Evolutionary conservation across 2,888 invertebrate species (phyloP).

Genomic region (Blastobasis lacticolella): DNA sequence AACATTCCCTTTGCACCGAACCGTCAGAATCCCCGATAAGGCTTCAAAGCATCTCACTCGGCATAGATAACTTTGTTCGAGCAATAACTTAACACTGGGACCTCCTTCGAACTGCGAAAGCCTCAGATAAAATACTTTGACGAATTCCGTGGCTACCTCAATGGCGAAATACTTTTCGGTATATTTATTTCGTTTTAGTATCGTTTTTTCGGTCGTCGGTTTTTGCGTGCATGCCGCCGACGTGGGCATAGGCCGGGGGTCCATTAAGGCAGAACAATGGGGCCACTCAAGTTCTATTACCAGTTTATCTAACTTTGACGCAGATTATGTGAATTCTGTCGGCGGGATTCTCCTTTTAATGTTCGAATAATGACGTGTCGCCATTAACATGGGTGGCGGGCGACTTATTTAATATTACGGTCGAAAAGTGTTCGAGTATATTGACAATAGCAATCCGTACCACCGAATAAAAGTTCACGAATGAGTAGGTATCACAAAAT

Average conservation of each 20-base stretch:
- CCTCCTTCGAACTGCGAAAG: slow-evolving; percentile 66
- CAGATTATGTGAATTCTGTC: slow-evolving; percentile 62
- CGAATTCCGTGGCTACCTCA: slow-evolving; percentile 61
- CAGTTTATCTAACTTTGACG: slow-evolving; percentile 65
- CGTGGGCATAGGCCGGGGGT: slow-evolving; percentile 52
- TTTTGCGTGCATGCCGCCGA: slow-evolving; percentile 53
- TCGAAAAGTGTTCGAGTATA: not conserved
- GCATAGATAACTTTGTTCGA: slow-evolving; percentile 51
- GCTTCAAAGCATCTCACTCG: slow-evolving; percentile 37
- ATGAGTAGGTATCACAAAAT: not conserved
- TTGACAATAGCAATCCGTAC: not conserved
- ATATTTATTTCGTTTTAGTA: slow-evolving; percentile 29
- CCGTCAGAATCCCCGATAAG: slow-evolving; percentile 4
- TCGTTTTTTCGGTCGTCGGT: slow-evolving; percentile 53
- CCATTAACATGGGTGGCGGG: slow-evolving; percentile 17
- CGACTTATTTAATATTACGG: too few relatives aligned
- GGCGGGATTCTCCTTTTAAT: slow-evolving; percentile 33
- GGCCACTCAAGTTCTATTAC: slow-evolving; percentile 60
- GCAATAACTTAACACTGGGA: slow-evolving; percentile 57
- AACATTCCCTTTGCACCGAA: not conserved
- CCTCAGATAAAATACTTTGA: slow-evolving; percentile 63
- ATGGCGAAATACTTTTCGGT: slow-evolving; percentile 52
- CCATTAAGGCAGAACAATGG: slow-evolving; percentile 66
- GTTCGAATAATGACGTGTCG: slow-evolving; percentile 32
- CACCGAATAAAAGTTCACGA: not conserved